A percentile compares a stretch with the other conserved stretches of the same genome.
Conservation (phyloP, 2,888 invertebrate genomes). For the Dryadula phaetusa region DNA sequence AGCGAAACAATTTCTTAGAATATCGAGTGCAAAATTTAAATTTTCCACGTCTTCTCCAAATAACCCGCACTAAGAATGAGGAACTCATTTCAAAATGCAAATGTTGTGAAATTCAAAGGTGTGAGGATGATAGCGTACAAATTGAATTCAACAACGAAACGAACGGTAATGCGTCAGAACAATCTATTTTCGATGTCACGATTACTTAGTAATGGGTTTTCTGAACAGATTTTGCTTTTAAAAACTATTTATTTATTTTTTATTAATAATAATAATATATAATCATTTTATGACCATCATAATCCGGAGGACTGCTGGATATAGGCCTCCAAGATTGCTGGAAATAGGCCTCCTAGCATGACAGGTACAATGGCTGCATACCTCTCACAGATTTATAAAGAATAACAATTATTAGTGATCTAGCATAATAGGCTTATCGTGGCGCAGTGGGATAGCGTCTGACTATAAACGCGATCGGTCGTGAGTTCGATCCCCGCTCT, state of each 20-base stretch:
- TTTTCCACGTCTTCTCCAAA: constrained; percentile 43
- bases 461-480: no score
- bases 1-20: background rate
- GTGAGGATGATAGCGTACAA: constrained; percentile 59
- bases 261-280: no score
- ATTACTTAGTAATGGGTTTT: constrained; percentile 44
- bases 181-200: constrained; percentile 31
- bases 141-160: constrained; percentile 44
- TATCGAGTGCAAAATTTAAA: constrained; percentile 38
- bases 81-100: constrained; percentile 68
- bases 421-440: no score
- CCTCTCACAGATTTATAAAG: no score
- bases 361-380: no score
- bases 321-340: no score
- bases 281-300: no score
- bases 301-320: no score
- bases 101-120: constrained; percentile 56
- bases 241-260: constrained; percentile 10
- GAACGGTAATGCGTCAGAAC: constrained; percentile 43
- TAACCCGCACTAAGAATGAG: constrained; percentile 46
- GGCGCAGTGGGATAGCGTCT: no score
- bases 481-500: no score
- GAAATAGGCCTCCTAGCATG: no score
- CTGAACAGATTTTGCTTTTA: constrained; percentile 33
- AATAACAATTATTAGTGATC: no score